Evolutionary conservation across 1,140 invertebrate species (phyloP), one percentile per base, ranked within the genome.

Genomic region (Kradibia gibbosae): DNA sequence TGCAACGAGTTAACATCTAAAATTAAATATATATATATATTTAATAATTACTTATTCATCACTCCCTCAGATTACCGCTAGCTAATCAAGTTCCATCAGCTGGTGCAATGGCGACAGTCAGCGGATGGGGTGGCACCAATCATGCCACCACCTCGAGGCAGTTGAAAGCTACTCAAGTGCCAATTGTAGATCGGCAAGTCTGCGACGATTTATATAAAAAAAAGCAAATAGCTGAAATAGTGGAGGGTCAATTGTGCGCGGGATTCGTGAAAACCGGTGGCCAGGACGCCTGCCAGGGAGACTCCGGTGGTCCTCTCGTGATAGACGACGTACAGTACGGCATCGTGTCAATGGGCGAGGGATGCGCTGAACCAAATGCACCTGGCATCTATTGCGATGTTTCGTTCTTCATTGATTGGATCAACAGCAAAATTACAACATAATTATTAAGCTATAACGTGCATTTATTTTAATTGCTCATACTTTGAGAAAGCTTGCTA

Each of bases 221-320:
- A 0, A 42, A 28, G 25, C 4, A 17, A 2, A n/a, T 55, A 7
- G 3, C 3, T n/a, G 31, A n/a, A 2, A 55, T 76, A 60, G 1
- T 31, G 0, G 55, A 76, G 8, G 55, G 74, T 45, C 4, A 76
- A 45, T 60, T 76, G 42, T 76, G 74, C 34, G 74, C 74, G 31
- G 74, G 53, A 42, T 60, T n/a, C 28, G 1, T 34, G 13, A 53
- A 48, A 25, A 45, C 25, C 1, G 53, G 55, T 13, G 74, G 57
- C 3, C 65, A 45, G 22, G 74, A 76, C 42, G 53, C 34, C 2
- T 76, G 74, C 28, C 48, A 34, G 13, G 77, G 62, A 42, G 65
- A 72, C n/a, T 71, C 65, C 13, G 78, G 65, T 20, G 70, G 65
- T 45, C 78, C 78, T 3, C 22, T 72, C 1, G n/a, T 80, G n/a